phyloP scores from a whole-genome alignment of 2,113 vertebrate species.

The Pantherophis guttatus region DNA sequence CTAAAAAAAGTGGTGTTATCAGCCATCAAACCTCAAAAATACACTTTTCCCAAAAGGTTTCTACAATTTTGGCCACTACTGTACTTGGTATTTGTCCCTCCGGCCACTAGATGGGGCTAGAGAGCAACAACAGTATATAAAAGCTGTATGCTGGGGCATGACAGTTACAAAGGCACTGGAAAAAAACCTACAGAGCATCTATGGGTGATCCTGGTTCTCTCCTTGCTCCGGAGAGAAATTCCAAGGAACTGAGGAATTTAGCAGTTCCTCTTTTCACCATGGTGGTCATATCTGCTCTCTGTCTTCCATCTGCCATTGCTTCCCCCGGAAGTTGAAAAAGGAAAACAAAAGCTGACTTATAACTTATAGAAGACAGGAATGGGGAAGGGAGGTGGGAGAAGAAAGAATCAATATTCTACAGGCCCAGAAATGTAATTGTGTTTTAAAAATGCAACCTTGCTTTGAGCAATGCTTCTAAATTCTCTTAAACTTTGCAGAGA shows the following conservation, averaged over 20 bases:
- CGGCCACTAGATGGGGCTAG: too few relatives aligned
- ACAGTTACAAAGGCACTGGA: not conserved
- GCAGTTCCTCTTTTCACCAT: not conserved
- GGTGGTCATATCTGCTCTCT: not conserved
- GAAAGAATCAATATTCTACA: not conserved
- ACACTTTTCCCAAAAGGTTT: too few relatives aligned
- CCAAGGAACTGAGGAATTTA: not conserved
- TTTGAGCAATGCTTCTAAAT: constrained; percentile 19
- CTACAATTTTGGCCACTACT: too few relatives aligned
- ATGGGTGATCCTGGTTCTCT: not conserved
- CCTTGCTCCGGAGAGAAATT: not conserved
- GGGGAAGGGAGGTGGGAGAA: not conserved
- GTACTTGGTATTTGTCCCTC: too few relatives aligned
- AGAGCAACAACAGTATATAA: too few relatives aligned
- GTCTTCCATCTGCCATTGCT: not conserved
- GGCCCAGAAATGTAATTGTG: not conserved
- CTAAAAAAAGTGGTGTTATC: too few relatives aligned
- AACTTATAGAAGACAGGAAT: not conserved
- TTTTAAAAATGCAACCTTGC: constrained; percentile 23
- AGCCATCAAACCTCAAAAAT: too few relatives aligned
- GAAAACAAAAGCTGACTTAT: not conserved
- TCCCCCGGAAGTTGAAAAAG: not conserved
- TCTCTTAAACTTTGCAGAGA: not conserved
- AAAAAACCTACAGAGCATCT: not conserved
- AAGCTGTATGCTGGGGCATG: too few relatives aligned